Conservation (phyloP, 2,113 vertebrate species). For the Hiodon tergisus region DNA sequence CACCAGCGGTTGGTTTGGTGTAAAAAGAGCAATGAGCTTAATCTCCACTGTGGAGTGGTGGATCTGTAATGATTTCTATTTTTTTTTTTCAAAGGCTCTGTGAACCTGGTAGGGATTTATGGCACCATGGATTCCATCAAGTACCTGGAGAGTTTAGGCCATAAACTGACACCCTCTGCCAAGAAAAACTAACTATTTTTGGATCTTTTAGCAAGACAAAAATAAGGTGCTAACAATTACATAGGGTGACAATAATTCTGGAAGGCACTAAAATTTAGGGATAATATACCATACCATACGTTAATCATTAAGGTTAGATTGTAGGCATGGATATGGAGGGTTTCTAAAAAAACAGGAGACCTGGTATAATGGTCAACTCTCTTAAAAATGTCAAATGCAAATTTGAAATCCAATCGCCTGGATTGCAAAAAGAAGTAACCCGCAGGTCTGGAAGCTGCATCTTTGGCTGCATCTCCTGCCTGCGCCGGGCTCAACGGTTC, state of each 20-base stretch:
- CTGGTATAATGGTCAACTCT: not conserved
- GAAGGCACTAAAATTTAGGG: not conserved
- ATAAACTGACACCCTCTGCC: too few species aligned
- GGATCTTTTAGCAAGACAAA: too few species aligned
- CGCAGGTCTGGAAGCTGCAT: not conserved
- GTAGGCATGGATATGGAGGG: not conserved
- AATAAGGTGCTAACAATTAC: not conserved
- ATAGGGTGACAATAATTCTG: not conserved
- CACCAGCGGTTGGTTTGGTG: too few species aligned
- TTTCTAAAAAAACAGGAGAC: not conserved
- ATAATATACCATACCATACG: not conserved
- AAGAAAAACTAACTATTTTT: too few species aligned
- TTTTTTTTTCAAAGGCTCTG: too few species aligned
- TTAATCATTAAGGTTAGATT: not conserved
- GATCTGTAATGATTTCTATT: too few species aligned
- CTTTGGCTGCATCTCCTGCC: not conserved
- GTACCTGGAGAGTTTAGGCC: too few species aligned
- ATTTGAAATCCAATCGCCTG: not conserved
- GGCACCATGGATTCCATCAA: too few species aligned
- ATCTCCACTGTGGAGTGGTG: too few species aligned
- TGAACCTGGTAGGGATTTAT: too few species aligned
- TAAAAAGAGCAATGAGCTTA: too few species aligned
- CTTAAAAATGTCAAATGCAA: slow-evolving; percentile 6
- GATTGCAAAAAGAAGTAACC: not conserved
- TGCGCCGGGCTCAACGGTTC: not conserved